A percentile compares a stretch with the other conserved stretches of the same genome.
phyloP scores from a whole-genome alignment of 2,797 vertebrate species.

The Gambusia yucatana region DNA sequence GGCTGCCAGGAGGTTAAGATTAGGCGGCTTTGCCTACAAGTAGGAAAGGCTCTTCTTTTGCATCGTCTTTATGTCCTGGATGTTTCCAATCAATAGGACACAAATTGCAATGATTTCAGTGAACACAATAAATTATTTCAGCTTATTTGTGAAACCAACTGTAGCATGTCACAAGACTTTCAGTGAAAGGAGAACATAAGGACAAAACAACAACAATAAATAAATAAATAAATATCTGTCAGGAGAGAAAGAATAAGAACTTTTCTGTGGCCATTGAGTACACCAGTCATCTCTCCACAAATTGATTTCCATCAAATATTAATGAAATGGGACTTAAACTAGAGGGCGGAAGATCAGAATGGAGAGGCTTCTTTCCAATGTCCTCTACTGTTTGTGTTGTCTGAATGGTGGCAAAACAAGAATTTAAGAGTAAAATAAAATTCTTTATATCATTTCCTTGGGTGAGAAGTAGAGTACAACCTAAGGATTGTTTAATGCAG shows the following conservation, averaged over 20 bases:
- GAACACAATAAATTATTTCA: neutral
- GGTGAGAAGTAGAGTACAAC: neutral
- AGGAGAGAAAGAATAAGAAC: conserved; percentile 12
- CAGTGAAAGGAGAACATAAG: conserved; percentile 9
- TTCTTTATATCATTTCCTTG: no score
- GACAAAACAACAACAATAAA: neutral
- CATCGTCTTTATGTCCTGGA: neutral
- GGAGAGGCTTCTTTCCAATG: conserved; percentile 22
- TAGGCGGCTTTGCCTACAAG: conserved; percentile 14
- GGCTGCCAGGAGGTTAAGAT: no score
- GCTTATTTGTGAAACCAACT: neutral
- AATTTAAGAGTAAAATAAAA: neutral
- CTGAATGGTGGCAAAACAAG: neutral
- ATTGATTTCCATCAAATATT: conserved; percentile 74
- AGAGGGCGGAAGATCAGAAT: conserved; percentile 18
- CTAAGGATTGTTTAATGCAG: neutral
- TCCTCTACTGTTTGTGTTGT: neutral
- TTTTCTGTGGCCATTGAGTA: conserved; percentile 40
- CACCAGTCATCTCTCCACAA: conserved; percentile 44
- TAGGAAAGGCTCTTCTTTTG: conserved; percentile 28
- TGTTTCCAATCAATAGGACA: neutral
- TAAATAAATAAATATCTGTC: neutral
- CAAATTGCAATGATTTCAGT: neutral
- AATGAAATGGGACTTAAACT: conserved; percentile 56
- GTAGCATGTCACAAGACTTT: neutral